phyloP scores from a whole-genome alignment of 2,113 vertebrate genomes.

The Prinia subflava region DNA sequence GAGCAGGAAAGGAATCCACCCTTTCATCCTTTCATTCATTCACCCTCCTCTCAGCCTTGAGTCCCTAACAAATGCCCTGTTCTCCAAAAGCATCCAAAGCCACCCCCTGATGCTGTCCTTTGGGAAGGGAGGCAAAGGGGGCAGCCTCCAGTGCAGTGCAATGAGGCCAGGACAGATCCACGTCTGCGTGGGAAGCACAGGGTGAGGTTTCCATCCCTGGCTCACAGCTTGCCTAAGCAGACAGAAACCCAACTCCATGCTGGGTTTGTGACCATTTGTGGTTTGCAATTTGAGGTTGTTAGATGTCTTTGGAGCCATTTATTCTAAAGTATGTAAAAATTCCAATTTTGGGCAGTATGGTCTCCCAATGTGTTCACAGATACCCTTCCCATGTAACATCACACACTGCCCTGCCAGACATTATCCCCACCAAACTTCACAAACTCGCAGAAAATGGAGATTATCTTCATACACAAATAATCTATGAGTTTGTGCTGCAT shows the following conservation, averaged over 20 bases:
- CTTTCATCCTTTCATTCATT: not conserved
- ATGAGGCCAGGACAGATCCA: not conserved
- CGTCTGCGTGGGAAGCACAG: not conserved
- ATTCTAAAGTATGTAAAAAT: not conserved
- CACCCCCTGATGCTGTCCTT: not conserved
- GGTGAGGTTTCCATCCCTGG: not conserved
- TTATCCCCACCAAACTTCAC: not conserved
- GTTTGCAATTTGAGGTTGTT: not conserved
- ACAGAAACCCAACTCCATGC: not conserved
- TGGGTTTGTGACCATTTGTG: not conserved
- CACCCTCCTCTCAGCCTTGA: not conserved
- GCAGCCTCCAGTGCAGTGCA: not conserved
- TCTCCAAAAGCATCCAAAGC: not conserved
- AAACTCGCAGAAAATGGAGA: not conserved
- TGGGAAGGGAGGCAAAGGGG: not conserved
- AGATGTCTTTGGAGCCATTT: not conserved
- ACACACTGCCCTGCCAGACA: not conserved
- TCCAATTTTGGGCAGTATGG: not conserved
- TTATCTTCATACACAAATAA: not conserved
- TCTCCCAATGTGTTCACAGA: not conserved
- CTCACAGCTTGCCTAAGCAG: not conserved
- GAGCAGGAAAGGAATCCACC: not conserved
- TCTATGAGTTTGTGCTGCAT: not conserved
- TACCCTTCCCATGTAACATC: not conserved
- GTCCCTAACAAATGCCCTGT: not conserved